Conservation (phyloP, 2,113 vertebrate species). For the Passer domesticus region DNA sequence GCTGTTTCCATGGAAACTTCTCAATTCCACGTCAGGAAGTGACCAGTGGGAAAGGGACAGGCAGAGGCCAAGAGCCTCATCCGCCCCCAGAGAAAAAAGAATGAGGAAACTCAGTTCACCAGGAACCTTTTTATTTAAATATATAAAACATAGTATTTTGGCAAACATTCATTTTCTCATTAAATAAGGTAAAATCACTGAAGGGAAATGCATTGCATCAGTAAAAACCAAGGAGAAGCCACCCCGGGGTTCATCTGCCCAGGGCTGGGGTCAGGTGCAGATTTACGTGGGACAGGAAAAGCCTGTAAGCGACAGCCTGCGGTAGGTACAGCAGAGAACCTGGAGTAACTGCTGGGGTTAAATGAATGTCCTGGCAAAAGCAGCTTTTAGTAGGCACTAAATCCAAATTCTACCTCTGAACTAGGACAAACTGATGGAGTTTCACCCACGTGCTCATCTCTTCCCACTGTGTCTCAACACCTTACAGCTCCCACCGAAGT, state of each 20-base stretch:
- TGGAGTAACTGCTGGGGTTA: neutral
- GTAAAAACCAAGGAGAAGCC: conserved; percentile 14
- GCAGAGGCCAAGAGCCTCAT: neutral
- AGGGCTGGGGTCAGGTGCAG: neutral
- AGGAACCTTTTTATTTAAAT: conserved; percentile 62
- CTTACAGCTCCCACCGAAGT: neutral
- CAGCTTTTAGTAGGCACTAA: neutral
- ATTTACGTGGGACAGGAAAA: neutral
- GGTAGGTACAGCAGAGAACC: neutral
- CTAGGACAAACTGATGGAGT: neutral
- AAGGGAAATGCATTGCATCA: neutral
- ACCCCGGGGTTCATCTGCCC: neutral
- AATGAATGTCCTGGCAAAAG: neutral
- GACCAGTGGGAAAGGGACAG: neutral
- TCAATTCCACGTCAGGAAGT: no score
- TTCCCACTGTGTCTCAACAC: neutral
- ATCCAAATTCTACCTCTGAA: neutral
- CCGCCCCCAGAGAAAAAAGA: neutral
- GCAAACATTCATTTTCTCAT: conserved; percentile 33
- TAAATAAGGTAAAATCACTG: conserved; percentile 55
- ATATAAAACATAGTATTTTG: conserved; percentile 40
- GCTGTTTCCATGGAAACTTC: neutral
- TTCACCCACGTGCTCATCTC: neutral
- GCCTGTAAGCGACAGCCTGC: neutral
- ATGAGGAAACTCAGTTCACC: neutral